These are phyloP conservation scores for Polia nebulosa DNA, from an alignment of 2,888 invertebrate genomes.

Conservation along the genomic window DNA sequence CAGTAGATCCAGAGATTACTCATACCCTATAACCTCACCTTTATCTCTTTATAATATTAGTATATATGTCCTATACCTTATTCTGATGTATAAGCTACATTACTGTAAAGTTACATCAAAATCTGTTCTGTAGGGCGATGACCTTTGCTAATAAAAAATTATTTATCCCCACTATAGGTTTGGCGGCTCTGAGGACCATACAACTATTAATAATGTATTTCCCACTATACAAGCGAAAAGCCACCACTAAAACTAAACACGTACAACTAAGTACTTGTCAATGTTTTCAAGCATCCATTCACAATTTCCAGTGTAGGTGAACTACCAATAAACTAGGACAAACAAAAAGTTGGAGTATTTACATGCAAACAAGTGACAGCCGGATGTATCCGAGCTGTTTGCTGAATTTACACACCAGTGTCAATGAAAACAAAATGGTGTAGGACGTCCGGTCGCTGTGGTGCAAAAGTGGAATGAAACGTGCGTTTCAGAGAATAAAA, in stretches of 20 bases:
- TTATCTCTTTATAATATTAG: too few relatives aligned
- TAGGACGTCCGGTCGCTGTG: slow-evolving; percentile 27
- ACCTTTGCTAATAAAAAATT: too few relatives aligned
- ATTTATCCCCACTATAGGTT: too few relatives aligned
- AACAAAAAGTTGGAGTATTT: slow-evolving; percentile 32
- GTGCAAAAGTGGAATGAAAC: slow-evolving; percentile 11
- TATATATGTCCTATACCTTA: too few relatives aligned
- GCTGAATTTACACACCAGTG: slow-evolving; percentile 37
- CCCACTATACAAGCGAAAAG: neutral
- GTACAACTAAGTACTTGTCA: too few relatives aligned
- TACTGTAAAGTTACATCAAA: too few relatives aligned
- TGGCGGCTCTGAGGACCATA: too few relatives aligned
- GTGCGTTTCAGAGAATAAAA: slow-evolving; percentile 2
- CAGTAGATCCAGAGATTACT: too few relatives aligned
- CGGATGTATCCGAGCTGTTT: slow-evolving; percentile 24
- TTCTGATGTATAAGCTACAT: too few relatives aligned
- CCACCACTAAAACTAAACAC: neutral
- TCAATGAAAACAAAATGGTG: slow-evolving; percentile 42
- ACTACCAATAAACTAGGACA: slow-evolving; percentile 34
- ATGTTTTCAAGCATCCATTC: slow-evolving; percentile 8
- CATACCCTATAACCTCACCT: too few relatives aligned
- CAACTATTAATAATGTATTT: neutral
- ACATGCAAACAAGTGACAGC: slow-evolving; percentile 39
- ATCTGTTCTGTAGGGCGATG: too few relatives aligned
- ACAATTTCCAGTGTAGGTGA: slow-evolving; percentile 6